A percentile compares a stretch with the other conserved stretches of the same genome.
phyloP scores from a whole-genome alignment of 2,888 invertebrate genomes.

The Noctua janthe region DNA sequence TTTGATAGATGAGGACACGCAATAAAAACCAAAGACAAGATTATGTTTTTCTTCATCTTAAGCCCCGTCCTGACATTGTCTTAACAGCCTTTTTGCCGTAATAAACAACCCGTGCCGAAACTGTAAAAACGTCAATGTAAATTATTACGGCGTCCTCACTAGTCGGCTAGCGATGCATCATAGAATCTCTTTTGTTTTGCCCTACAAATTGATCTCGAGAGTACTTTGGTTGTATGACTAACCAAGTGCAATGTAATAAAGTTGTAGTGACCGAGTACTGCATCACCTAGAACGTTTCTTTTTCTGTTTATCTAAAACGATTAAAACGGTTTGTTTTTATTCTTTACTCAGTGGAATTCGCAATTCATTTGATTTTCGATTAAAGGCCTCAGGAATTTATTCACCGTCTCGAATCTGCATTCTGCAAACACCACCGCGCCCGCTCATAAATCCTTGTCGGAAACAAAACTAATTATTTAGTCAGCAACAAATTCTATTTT shows the following conservation, averaged over 20 bases:
- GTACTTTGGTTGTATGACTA: conserved; percentile 19
- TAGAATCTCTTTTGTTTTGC: conserved; percentile 65
- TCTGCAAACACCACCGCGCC: conserved; percentile 1
- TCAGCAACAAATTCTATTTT: conserved; percentile 43
- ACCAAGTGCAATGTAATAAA: conserved; percentile 25
- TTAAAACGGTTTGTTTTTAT: neutral
- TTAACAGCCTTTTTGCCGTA: conserved; percentile 74
- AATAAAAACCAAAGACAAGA: conserved; percentile 68
- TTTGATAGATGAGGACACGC: conserved; percentile 71
- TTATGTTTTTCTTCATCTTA: conserved; percentile 71
- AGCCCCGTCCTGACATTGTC: conserved; percentile 61
- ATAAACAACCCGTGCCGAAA: conserved; percentile 73
- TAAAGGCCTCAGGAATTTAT: conserved; percentile 13
- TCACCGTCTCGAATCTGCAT: conserved; percentile 12
- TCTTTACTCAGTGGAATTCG: neutral
- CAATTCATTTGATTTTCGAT: conserved; percentile 29
- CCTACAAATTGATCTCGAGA: conserved; percentile 49
- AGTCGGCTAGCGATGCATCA: conserved; percentile 55
- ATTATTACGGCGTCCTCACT: conserved; percentile 62
- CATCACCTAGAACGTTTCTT: conserved; percentile 4
- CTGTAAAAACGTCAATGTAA: conserved; percentile 73
- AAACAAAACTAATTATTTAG: conserved; percentile 53
- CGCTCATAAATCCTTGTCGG: conserved; percentile 38
- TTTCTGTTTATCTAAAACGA: neutral
- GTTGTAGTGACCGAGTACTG: conserved; percentile 20